phyloP scores from a whole-genome alignment of 2,888 invertebrate genomes.

The Eledone cirrhosa region DNA sequence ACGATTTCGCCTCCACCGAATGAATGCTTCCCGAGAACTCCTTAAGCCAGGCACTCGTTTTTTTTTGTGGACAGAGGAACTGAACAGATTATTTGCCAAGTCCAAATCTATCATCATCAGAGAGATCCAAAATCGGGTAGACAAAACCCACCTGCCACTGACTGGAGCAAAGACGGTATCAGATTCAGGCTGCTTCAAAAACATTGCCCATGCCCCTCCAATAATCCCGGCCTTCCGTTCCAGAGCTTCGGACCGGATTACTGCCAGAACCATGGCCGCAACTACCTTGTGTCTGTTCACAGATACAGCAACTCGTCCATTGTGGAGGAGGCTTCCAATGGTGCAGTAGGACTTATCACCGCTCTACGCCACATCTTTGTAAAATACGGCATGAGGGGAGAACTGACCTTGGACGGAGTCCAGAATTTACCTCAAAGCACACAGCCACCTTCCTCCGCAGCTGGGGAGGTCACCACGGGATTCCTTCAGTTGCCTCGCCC shows the following conservation, averaged over 20 bases:
- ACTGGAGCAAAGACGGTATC: conserved; percentile 36
- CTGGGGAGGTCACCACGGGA: conserved; percentile 48
- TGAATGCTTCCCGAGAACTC: conserved; percentile 7
- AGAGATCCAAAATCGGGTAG: conserved; percentile 43
- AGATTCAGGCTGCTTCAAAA: conserved; percentile 37
- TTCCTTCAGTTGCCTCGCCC: conserved; percentile 49
- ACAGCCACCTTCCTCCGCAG: conserved; percentile 32
- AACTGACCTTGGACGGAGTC: conserved; percentile 42
- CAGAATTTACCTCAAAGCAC: conserved; percentile 36
- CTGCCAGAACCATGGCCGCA: neutral
- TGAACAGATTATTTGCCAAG: conserved; percentile 28
- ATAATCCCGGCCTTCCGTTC: too few relatives aligned
- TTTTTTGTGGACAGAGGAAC: conserved; percentile 37
- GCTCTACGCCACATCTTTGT: conserved; percentile 36
- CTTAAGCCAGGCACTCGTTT: conserved; percentile 33
- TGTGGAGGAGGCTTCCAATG: neutral
- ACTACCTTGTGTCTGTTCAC: neutral
- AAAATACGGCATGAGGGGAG: conserved; percentile 42
- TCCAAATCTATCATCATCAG: conserved; percentile 37
- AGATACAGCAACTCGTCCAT: neutral
- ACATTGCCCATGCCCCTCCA: conserved; percentile 28
- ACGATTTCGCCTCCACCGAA: neutral
- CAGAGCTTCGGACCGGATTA: too few relatives aligned
- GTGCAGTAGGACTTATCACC: neutral
- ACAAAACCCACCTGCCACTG: conserved; percentile 35